Conservation (phyloP, 2,797 vertebrate species). For the Macropodus opercularis region DNA sequence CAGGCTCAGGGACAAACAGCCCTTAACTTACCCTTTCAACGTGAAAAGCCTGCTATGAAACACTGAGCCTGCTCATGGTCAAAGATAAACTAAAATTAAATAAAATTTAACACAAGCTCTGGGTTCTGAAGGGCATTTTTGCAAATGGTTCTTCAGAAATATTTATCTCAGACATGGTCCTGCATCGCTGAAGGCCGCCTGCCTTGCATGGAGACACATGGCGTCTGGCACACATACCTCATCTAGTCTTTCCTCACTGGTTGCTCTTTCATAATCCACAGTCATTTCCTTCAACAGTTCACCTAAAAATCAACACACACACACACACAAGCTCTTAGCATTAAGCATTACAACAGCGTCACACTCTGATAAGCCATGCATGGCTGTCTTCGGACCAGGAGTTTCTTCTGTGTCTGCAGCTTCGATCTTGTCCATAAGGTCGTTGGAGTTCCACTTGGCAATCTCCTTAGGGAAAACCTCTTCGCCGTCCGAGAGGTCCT, state of each 20-base stretch:
- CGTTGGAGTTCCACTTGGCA: constrained; percentile 94
- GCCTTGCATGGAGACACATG: background rate
- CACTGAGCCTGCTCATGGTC: background rate
- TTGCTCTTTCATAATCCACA: constrained; percentile 83
- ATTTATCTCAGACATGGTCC: constrained; percentile 17
- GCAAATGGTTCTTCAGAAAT: background rate
- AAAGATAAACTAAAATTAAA: constrained; percentile 17
- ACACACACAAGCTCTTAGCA: constrained; percentile 17
- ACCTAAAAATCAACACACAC: constrained; percentile 79
- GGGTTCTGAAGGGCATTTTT: constrained; percentile 19
- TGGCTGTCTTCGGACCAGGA: constrained; percentile 77
- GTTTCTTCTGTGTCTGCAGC: constrained; percentile 85
- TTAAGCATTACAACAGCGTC: background rate
- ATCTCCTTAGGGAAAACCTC: constrained; percentile 93
- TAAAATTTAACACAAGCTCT: background rate
- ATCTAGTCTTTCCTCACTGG: constrained; percentile 87
- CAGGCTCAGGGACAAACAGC: constrained; percentile 71
- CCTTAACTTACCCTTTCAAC: constrained; percentile 37
- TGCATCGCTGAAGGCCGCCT: constrained; percentile 23
- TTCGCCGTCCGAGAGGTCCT: constrained; percentile 91
- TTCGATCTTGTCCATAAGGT: constrained; percentile 96
- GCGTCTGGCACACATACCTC: constrained; percentile 80
- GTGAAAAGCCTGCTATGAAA: constrained; percentile 29
- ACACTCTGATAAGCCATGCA: background rate
- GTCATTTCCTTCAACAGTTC: constrained; percentile 84